Evolutionary conservation across 1,140 invertebrate genomes (phyloP).

Genomic region (Ridgeia piscesae): DNA sequence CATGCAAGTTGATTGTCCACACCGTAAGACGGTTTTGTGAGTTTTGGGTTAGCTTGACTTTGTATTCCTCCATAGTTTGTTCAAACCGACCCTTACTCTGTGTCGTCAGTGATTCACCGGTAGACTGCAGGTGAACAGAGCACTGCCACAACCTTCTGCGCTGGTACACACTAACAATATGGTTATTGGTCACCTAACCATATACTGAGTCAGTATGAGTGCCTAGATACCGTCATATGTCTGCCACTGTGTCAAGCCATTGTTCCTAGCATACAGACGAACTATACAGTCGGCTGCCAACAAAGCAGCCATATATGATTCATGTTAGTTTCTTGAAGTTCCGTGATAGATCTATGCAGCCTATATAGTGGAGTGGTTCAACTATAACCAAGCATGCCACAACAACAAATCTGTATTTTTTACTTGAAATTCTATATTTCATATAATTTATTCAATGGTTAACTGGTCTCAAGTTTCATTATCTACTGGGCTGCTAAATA

Average conservation of each 20-base stretch:
- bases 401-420: too few species aligned
- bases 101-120: background rate
- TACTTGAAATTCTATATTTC: too few species aligned
- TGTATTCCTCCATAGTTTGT: background rate
- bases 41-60: background rate
- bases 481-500: too few species aligned
- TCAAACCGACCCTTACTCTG: background rate
- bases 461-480: too few species aligned
- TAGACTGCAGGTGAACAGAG: background rate
- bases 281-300: background rate
- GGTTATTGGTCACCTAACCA: too few species aligned
- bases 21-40: background rate
- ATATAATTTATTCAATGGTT: too few species aligned
- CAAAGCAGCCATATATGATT: background rate
- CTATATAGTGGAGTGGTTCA: too few species aligned
- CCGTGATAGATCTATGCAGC: too few species aligned
- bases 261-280: background rate
- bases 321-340: too few species aligned
- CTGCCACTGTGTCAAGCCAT: background rate
- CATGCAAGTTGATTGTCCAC: background rate
- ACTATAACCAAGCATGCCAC: too few species aligned
- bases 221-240: background rate
- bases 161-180: background rate
- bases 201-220: too few species aligned
- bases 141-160: background rate